Evolutionary conservation across 2,888 invertebrate species (phyloP), one percentile per base, ranked within the genome.

Genomic region (Scaptomyza reducta): DNA sequence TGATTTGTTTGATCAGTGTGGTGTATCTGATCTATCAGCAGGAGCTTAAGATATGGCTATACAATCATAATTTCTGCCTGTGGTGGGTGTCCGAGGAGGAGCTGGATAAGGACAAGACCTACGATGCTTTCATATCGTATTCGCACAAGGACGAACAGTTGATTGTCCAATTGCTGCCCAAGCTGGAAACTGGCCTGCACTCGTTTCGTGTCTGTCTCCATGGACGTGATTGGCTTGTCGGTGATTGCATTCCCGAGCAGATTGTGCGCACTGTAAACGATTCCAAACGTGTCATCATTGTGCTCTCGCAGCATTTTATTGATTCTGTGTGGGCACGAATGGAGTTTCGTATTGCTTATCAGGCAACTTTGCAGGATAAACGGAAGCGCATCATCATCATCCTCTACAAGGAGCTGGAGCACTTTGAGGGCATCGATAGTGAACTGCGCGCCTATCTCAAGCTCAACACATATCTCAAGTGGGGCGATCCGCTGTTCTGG

Each of bases 401-500:
- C 9, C 91, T 96, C 5, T 94, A 94, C 78, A 95, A 95, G n/a
- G 95, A 95, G 46, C 92, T 95, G 14, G 93, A 94, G n/a, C 91
- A 93, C 5, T 92, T 92, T 35, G 93, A 93, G 29, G 92, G 93
- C 67, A 92, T 95, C 51, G 95, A 95, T 81, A 92, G 94, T 0
- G 95, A 95, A 74, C 92, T 96, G 58, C 93, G 94, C 77, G 93
- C 94, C 3, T 96, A 96, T 89, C 91, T 96, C 11, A 93, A 93
- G 66, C 94, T 94, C 88, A 96, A 96, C 89, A 96, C 96, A 0
- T 96, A 96, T 89, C 93, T 96, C 16, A 94, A 95, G 83, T 96
- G 95, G 95, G 95, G 94, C 3, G 96, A 96, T 86, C 94, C 95
- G 1, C 94, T 94, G 93, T 96, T 96, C 89, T 96, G 96, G 96